Conservation (phyloP, 2,113 vertebrate species). For the Sminthopsis crassicaudata region DNA sequence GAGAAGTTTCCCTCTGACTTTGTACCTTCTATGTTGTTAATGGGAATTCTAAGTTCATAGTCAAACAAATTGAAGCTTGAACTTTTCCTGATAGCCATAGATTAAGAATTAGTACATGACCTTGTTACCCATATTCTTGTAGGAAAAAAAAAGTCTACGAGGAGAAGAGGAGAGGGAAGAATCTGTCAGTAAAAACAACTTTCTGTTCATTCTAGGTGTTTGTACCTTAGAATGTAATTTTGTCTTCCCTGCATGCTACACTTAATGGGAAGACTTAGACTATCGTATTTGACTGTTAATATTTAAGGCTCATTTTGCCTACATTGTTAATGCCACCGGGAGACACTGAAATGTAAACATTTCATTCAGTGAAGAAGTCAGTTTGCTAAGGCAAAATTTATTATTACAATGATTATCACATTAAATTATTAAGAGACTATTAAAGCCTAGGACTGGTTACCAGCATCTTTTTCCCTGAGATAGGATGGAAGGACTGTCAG, state of each 20-base stretch:
- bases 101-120: background rate
- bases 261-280: slow-evolving; percentile 17
- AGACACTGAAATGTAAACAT: background rate
- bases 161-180: background rate
- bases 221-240: slow-evolving; percentile 15
- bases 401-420: slow-evolving; percentile 9
- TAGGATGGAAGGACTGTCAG: background rate
- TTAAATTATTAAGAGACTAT: slow-evolving; percentile 40
- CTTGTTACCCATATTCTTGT: background rate
- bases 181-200: background rate
- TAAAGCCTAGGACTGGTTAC: background rate
- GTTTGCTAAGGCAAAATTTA: slow-evolving; percentile 11
- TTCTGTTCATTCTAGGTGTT: slow-evolving; percentile 27
- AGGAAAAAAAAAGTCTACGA: background rate
- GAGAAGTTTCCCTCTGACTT: slow-evolving; percentile 1
- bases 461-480: background rate
- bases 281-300: background rate
- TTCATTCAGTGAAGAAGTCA: background rate
- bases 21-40: background rate
- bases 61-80: slow-evolving; percentile 5
- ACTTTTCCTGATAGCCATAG: background rate
- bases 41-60: slow-evolving; percentile 19
- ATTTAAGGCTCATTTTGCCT: background rate
- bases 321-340: slow-evolving; percentile 9
- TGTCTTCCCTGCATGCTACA: background rate